Conservation (phyloP, 2,113 vertebrate genomes). For the Mus pahari region DNA sequence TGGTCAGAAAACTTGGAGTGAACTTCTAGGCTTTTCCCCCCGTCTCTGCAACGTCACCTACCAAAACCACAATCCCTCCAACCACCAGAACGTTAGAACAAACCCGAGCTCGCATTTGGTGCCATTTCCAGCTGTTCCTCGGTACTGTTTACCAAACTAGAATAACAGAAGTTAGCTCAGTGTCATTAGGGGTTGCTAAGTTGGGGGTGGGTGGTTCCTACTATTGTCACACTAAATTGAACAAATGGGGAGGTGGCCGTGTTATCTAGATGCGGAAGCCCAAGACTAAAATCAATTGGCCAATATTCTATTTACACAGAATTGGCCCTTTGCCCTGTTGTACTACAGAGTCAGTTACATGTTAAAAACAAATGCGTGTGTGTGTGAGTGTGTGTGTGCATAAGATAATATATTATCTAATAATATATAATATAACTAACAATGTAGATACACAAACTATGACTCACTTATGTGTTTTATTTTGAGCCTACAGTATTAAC, state of each 20-base stretch:
- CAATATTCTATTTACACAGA: background rate
- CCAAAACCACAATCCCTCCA: background rate
- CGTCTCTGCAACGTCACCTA: background rate
- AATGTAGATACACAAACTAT: background rate
- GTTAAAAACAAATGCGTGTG: background rate
- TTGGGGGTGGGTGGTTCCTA: background rate
- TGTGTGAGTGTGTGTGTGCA: background rate
- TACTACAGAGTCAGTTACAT: background rate
- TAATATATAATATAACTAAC: background rate
- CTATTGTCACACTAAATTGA: background rate
- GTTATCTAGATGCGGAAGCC: background rate
- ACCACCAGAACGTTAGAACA: background rate
- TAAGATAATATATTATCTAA: background rate
- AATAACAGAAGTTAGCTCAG: background rate
- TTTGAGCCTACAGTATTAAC: background rate
- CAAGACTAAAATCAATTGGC: background rate
- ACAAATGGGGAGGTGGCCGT: background rate
- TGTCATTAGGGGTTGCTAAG: background rate
- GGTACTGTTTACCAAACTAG: background rate
- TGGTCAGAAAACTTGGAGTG: conserved; percentile 29
- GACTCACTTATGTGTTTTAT: background rate
- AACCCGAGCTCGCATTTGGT: background rate
- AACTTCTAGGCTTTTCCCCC: background rate
- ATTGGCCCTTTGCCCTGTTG: background rate
- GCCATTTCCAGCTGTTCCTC: background rate